Percentiles rank a stretch among this genome's conserved stretches.
These are phyloP conservation scores for Microcebus jonahi DNA, from an alignment of 2,113 vertebrate genomes.

Conservation along the genomic window DNA sequence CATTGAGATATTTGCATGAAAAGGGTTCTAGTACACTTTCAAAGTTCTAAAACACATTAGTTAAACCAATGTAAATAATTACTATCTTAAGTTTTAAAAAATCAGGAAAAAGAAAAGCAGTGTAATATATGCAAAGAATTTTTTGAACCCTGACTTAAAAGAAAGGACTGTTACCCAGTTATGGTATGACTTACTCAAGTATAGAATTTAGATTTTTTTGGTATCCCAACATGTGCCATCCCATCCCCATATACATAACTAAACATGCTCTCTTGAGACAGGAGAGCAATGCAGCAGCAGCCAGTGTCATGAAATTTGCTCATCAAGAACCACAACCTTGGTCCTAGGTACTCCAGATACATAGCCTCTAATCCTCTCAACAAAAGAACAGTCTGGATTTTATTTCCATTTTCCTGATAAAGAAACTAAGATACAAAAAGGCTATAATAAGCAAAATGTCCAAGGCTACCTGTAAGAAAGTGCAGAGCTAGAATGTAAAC, in stretches of 20 bases:
- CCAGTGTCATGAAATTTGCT: neutral
- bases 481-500: neutral
- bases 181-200: neutral
- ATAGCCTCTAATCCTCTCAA: neutral
- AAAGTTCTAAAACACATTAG: neutral
- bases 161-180: neutral
- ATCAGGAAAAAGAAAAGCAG: neutral
- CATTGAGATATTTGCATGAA: neutral
- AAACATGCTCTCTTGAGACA: neutral
- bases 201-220: neutral
- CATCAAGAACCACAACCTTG: neutral
- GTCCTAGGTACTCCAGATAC: neutral
- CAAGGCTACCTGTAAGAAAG: neutral
- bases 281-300: neutral
- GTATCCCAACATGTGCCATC: neutral
- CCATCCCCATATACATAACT: neutral
- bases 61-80: neutral
- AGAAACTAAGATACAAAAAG: neutral
- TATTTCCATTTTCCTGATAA: neutral
- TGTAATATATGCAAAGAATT: neutral
- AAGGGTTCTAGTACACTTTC: neutral
- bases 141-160: conserved; percentile 19
- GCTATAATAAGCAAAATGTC: neutral
- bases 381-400: neutral
- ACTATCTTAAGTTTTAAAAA: neutral